Percentiles rank a stretch among this genome's conserved stretches.
Conservation (phyloP, 2,113 vertebrate species). For the Spea bombifrons region DNA sequence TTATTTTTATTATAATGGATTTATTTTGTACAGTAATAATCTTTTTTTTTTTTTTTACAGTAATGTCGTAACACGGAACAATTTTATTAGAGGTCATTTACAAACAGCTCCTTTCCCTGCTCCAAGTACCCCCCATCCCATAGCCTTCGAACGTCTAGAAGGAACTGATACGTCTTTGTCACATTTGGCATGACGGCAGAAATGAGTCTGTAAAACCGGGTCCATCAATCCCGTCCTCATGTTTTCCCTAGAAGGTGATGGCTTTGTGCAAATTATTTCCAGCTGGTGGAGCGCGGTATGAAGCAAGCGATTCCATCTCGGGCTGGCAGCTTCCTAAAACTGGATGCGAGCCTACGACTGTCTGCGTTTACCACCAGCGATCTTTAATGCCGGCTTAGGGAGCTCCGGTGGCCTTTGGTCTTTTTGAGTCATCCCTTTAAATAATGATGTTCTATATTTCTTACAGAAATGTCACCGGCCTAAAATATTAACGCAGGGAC, state of each 20-base stretch:
- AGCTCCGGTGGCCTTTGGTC: conserved; percentile 13
- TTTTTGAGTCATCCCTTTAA: background rate
- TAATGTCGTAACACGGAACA: too few species aligned
- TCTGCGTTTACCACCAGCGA: background rate
- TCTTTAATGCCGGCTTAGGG: background rate
- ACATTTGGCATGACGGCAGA: conserved; percentile 23
- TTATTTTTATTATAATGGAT: background rate
- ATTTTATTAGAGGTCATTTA: conserved; percentile 3
- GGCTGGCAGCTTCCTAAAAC: background rate
- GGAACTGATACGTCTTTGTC: conserved; percentile 23
- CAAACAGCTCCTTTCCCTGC: background rate
- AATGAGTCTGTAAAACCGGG: conserved; percentile 19
- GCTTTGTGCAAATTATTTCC: conserved; percentile 21
- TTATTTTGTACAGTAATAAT: background rate
- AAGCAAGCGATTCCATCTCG: conserved; percentile 33
- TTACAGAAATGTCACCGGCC: background rate
- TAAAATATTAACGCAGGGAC: background rate
- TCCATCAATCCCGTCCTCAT: conserved; percentile 30
- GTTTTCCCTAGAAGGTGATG: conserved; percentile 12
- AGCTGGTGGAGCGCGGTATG: conserved; percentile 31
- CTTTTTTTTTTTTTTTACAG: background rate
- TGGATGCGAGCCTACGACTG: background rate
- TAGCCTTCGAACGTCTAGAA: background rate
- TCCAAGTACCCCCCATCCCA: background rate
- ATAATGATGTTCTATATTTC: conserved; percentile 4